Conservation (phyloP, 2,888 invertebrate genomes). For the Ichneumon xanthorius region DNA sequence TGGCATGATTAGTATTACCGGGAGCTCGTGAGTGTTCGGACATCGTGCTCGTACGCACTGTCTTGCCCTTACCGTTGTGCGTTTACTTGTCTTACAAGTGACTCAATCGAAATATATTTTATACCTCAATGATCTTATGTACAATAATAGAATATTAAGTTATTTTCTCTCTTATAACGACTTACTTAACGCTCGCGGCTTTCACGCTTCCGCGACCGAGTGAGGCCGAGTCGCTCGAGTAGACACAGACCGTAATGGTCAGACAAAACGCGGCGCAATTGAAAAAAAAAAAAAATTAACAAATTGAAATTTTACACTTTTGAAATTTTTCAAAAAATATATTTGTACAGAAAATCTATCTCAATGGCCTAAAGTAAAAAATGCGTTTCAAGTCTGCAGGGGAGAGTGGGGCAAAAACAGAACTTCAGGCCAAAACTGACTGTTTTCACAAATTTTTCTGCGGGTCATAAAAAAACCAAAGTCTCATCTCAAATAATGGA, state of each 20-base stretch:
- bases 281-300: neutral
- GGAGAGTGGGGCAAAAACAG: too few relatives aligned
- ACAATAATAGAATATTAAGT: constrained; percentile 71
- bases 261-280: neutral
- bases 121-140: constrained; percentile 58
- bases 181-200: constrained; percentile 67
- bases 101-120: constrained; percentile 69
- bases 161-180: constrained; percentile 70
- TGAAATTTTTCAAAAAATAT: neutral
- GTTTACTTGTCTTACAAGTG: constrained; percentile 66
- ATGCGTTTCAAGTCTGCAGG: too few relatives aligned
- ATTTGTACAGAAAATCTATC: too few relatives aligned
- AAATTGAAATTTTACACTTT: neutral
- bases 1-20: constrained; percentile 58
- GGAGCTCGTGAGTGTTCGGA: constrained; percentile 55
- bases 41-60: constrained; percentile 46
- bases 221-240: neutral
- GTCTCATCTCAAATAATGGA: too few relatives aligned
- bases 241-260: neutral
- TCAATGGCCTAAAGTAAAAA: too few relatives aligned
- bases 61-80: constrained; percentile 28
- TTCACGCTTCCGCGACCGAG: constrained; percentile 43
- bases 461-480: too few relatives aligned
- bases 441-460: too few relatives aligned
- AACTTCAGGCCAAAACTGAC: too few relatives aligned